Base-by-base conservation (phyloP, 2,888 invertebrate species). In the Pyralis farinalis region DNA sequence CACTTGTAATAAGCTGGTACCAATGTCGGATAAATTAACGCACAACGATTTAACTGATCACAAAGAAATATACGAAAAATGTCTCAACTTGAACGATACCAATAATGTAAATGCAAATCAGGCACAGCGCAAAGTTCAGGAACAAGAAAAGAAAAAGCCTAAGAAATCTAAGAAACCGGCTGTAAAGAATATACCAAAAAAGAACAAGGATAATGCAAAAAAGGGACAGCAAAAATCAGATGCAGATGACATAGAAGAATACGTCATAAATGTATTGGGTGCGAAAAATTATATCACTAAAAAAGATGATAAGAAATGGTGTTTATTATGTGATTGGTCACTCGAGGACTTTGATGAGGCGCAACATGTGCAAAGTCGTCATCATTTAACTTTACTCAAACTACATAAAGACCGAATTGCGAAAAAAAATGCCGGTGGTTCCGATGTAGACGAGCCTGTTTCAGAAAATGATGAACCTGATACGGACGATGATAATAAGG, bases 1-100 rank as follows among this genome's bases (percentile, higher is more conserved):
- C 16, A 76, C 66, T 8, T 78, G 78, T 44, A 70, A 70, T 32
- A 34, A 42, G 20, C 49, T 67, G 0, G 42, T 58, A 7, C 46
- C 49, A n/a, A 20, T 46, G 3, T 42, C 44, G n/a, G 35, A 46
- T 3, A 42, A 63, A 1, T 31, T 20, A 1, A 12, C 12, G 1
- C 71, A 71, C 44, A 56, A 63, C 16, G 30, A 50, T 11, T 33
- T 43, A 12, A 7, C 9, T 3, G 41, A 51, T n/a, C 71, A 71
- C 44, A 55, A 43, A 31, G 37, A 45, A 5, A 34, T 44, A 1
- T 50, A 57, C 30, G 40, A 53, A 29, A 34, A 41, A 20, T 54
- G 55, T 37, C 44, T 37, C 20, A 31, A 11, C 7, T 3, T 20
- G 9, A 33, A 4, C 6, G 12, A 12, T 3, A 22, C 9, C 12